phyloP scores from a whole-genome alignment of 2,113 vertebrate genomes.

The Spea bombifrons region DNA sequence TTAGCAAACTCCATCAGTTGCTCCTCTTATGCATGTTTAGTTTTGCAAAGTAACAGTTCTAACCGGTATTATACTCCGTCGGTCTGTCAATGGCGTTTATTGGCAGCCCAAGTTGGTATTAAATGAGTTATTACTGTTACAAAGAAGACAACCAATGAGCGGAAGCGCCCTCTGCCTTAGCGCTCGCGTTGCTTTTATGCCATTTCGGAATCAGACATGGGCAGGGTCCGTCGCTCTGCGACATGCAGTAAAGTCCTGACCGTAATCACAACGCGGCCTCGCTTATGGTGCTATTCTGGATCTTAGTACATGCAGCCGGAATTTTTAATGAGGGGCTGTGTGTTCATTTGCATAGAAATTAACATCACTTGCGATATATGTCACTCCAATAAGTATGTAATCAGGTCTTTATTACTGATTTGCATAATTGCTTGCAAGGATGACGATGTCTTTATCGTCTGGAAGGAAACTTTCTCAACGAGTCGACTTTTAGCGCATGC shows the following conservation, averaged over 20 bases:
- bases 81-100: no score
- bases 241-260: not conserved
- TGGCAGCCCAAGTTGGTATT: no score
- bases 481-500: not conserved
- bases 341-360: conserved; percentile 6
- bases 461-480: not conserved
- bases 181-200: no score
- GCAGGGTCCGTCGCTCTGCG: not conserved
- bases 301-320: not conserved
- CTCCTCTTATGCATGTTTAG: no score
- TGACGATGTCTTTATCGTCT: conserved; percentile 2
- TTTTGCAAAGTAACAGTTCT: no score
- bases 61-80: no score
- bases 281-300: not conserved
- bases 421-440: conserved; percentile 15
- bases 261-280: not conserved
- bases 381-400: conserved; percentile 12
- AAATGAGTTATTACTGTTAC: no score
- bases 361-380: conserved; percentile 1
- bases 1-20: no score
- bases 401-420: conserved; percentile 15
- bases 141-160: no score
- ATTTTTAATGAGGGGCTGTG: not conserved
- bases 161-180: no score
- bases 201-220: no score